A percentile compares a stretch with the other conserved stretches of the same genome.
These are phyloP conservation scores for Clamator glandarius DNA, from an alignment of 2,797 vertebrate species.

Conservation along the genomic window DNA sequence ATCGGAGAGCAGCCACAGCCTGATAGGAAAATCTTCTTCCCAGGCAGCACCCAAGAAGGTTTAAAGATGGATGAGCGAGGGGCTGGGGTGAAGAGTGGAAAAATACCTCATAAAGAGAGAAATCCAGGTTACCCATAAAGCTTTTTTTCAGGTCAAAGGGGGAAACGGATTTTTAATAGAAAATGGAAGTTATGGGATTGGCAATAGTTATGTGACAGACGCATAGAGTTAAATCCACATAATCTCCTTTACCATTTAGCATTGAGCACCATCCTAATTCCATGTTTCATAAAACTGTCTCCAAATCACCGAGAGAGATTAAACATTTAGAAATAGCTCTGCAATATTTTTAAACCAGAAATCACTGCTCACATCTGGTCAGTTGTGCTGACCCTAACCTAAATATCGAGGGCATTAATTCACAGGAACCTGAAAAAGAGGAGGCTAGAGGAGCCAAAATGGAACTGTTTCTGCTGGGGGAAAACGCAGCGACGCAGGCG, in stretches of 20 bases:
- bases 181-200: slow-evolving; percentile 88
- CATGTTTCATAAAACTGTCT: slow-evolving; percentile 83
- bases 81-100: background rate
- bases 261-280: slow-evolving; percentile 83
- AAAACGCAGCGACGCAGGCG: background rate
- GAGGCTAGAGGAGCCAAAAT: background rate
- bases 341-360: slow-evolving; percentile 84
- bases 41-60: background rate
- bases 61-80: background rate
- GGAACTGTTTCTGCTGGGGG: background rate
- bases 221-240: slow-evolving; percentile 90
- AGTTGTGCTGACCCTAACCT: slow-evolving; percentile 73
- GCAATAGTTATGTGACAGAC: slow-evolving; percentile 88
- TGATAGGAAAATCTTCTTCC: background rate
- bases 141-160: slow-evolving; percentile 77
- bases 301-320: slow-evolving; percentile 79
- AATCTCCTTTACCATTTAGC: slow-evolving; percentile 93
- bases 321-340: slow-evolving; percentile 79
- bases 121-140: slow-evolving; percentile 79
- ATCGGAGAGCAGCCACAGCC: background rate
- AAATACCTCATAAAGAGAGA: slow-evolving; percentile 64
- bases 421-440: background rate
- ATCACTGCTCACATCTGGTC: slow-evolving; percentile 78
- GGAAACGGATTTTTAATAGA: slow-evolving; percentile 80
- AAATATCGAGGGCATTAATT: slow-evolving; percentile 60